Evolutionary conservation across 2,113 vertebrate genomes (phyloP).

Genomic region (Rana temporaria): DNA sequence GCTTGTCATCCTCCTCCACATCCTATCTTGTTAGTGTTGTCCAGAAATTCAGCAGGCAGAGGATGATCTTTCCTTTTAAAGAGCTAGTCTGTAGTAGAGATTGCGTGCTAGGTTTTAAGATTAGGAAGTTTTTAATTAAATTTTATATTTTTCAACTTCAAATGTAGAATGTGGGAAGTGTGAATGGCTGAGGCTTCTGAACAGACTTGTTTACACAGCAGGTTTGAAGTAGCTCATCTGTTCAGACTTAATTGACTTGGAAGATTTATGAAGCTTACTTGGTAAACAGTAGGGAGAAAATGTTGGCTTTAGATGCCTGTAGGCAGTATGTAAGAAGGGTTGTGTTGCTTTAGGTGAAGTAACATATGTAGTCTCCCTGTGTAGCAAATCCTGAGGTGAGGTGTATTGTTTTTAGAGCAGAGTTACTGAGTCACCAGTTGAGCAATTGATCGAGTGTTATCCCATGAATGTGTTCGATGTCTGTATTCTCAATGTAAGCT

Average conservation of each 20-base stretch:
- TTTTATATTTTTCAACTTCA: no score
- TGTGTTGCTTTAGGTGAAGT: slow-evolving; percentile 47
- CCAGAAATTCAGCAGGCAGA: no score
- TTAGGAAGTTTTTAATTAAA: no score
- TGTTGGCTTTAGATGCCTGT: slow-evolving; percentile 3
- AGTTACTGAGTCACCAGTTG: background rate
- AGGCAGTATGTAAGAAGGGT: slow-evolving; percentile 4
- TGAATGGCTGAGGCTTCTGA: slow-evolving; percentile 35
- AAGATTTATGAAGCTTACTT: slow-evolving; percentile 48
- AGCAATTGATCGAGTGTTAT: slow-evolving; percentile 7
- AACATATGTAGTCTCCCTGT: slow-evolving; percentile 27
- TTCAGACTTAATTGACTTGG: slow-evolving; percentile 50
- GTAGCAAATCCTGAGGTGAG: background rate
- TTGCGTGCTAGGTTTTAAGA: background rate
- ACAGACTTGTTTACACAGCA: slow-evolving; percentile 32
- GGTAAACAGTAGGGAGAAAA: slow-evolving; percentile 36
- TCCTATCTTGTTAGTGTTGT: no score
- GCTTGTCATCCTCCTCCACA: no score
- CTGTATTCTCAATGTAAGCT: background rate
- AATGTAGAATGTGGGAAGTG: background rate
- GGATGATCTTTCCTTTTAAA: no score
- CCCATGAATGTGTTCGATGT: background rate
- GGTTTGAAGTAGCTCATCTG: slow-evolving; percentile 43
- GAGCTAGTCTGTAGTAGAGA: background rate
- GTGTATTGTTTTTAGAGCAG: background rate